A percentile compares a stretch with the other conserved stretches of the same genome.
Evolutionary conservation across 2,113 vertebrate genomes (phyloP).

Genomic region (Calonectris borealis): DNA sequence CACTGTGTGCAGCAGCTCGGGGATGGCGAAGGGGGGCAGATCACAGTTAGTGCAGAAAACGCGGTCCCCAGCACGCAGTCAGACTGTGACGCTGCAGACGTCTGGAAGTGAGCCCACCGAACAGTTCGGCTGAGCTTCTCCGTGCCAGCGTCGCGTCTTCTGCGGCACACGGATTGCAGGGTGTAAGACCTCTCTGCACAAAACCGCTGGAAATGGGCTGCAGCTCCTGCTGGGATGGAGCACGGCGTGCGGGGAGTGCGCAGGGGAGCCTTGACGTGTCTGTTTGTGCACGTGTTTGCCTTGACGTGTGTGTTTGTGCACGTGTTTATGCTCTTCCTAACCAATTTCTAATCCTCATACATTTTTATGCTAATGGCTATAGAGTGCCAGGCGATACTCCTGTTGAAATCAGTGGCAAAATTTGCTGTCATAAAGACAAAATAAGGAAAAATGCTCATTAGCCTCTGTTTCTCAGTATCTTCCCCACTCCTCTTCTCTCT

Average conservation of each 20-base stretch:
- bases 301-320: not conserved
- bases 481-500: not conserved
- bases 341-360: not conserved
- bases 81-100: not conserved
- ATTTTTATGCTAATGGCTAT: accelerated
- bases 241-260: accelerated
- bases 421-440: not conserved
- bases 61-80: accelerated
- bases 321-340: not conserved
- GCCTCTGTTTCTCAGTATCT: not conserved
- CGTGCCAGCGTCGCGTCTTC: accelerated
- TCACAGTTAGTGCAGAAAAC: accelerated
- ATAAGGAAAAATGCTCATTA: not conserved
- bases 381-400: not conserved
- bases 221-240: not conserved
- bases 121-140: not conserved
- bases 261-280: not conserved
- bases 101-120: not conserved
- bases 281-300: not conserved
- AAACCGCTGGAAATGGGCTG: not conserved
- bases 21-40: not conserved
- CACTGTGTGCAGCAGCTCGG: not conserved
- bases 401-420: not conserved
- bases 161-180: not conserved
- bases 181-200: not conserved